A percentile compares a stretch with the other conserved stretches of the same genome.
These are phyloP conservation scores for Epizoanthus rinbou DNA, from an alignment of 92 coral and sea anemone species.

Conservation along the genomic window DNA sequence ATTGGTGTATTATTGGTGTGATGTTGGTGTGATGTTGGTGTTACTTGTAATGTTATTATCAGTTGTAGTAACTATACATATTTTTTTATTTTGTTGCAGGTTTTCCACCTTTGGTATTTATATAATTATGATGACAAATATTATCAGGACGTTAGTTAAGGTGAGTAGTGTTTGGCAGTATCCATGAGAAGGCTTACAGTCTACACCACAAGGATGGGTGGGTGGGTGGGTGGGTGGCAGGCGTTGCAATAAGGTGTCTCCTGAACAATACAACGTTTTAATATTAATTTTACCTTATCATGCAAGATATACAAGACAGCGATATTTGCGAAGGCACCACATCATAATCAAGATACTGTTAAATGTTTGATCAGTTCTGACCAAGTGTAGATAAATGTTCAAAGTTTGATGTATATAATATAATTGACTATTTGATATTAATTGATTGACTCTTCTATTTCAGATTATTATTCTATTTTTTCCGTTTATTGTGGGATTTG, in stretches of 20 bases:
- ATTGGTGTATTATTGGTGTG: neutral
- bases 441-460: neutral
- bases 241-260: no score
- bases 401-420: neutral
- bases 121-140: conserved; percentile 91
- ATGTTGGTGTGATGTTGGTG: neutral
- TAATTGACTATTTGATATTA: neutral
- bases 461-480: conserved; percentile 87
- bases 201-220: no score
- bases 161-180: conserved; percentile 34
- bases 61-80: neutral
- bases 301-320: no score
- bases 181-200: no score
- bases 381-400: no score
- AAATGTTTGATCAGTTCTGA: no score
- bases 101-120: conserved; percentile 94
- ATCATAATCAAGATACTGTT: no score
- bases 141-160: conserved; percentile 84
- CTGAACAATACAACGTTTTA: no score
- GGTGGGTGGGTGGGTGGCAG: no score
- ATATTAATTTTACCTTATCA: no score
- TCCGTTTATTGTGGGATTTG: conserved; percentile 87
- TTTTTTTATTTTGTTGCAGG: conserved; percentile 49
- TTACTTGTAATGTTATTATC: no score
- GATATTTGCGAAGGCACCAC: no score